A percentile compares a stretch with the other conserved stretches of the same genome.
Evolutionary conservation across 2,888 invertebrate genomes (phyloP).

Genomic region (Automeris io): DNA sequence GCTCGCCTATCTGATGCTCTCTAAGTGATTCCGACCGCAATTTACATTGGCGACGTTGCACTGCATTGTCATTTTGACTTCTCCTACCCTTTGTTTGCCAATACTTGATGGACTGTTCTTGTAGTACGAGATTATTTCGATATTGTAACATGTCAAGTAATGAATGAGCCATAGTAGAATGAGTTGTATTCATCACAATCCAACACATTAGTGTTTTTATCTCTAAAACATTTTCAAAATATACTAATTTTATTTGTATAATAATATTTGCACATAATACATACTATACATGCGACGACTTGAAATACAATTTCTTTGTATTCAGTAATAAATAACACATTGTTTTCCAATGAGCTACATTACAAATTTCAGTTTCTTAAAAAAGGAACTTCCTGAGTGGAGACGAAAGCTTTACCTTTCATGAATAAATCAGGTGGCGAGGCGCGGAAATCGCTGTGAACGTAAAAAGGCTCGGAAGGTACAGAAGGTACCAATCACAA

Average conservation of each 20-base stretch:
- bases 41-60: slow-evolving; percentile 68
- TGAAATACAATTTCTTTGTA: slow-evolving; percentile 20
- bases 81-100: slow-evolving; percentile 51
- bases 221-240: background rate
- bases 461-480: slow-evolving; percentile 63
- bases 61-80: slow-evolving; percentile 63
- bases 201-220: background rate
- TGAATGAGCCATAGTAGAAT: slow-evolving; percentile 4
- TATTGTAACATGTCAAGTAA: slow-evolving; percentile 19
- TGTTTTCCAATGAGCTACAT: slow-evolving; percentile 71
- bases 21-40: slow-evolving; percentile 70
- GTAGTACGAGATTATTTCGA: slow-evolving; percentile 22
- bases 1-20: slow-evolving; percentile 73
- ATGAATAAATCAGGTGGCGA: slow-evolving; percentile 73
- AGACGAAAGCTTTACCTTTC: slow-evolving; percentile 54
- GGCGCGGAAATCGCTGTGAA: slow-evolving; percentile 75
- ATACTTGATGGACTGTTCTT: slow-evolving; percentile 28
- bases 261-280: slow-evolving; percentile 4
- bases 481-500: slow-evolving; percentile 65
- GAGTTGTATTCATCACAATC: slow-evolving; percentile 4
- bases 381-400: slow-evolving; percentile 72
- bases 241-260: slow-evolving; percentile 5
- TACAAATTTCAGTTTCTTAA: slow-evolving; percentile 69
- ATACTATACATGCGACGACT: slow-evolving; percentile 9
- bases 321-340: slow-evolving; percentile 64